A percentile compares a stretch with the other conserved stretches of the same genome.
These are phyloP conservation scores for Fundulus diaphanus DNA, from an alignment of 2,797 vertebrate species.

Conservation along the genomic window DNA sequence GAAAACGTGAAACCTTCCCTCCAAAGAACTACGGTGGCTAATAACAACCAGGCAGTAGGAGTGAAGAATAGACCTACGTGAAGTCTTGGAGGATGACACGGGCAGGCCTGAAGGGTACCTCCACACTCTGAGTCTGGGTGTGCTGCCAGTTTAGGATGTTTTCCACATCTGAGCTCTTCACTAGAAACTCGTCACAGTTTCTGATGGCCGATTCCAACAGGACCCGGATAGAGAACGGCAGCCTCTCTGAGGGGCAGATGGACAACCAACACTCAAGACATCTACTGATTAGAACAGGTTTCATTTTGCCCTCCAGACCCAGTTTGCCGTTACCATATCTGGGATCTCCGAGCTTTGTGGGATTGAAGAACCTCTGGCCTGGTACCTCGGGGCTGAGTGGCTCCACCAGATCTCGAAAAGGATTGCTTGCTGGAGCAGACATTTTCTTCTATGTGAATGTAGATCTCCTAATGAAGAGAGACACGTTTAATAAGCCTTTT, in stretches of 20 bases:
- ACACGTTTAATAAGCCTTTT: not conserved
- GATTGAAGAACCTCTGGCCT: conserved; percentile 89
- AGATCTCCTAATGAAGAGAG: conserved; percentile 11
- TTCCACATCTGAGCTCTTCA: conserved; percentile 91
- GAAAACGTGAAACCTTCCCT: not conserved
- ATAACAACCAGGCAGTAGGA: not conserved
- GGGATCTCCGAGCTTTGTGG: conserved; percentile 86
- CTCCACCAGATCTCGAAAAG: conserved; percentile 85
- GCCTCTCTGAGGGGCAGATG: conserved; percentile 71
- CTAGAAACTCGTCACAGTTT: conserved; percentile 94
- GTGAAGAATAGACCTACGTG: conserved; percentile 80
- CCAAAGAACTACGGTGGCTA: not conserved
- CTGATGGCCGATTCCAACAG: conserved; percentile 93
- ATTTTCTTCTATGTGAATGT: conserved; percentile 43
- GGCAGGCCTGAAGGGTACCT: conserved; percentile 95
- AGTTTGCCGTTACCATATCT: conserved; percentile 87
- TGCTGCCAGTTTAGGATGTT: conserved; percentile 93
- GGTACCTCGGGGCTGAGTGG: conserved; percentile 84
- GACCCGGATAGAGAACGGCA: conserved; percentile 94
- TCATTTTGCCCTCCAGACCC: not conserved
- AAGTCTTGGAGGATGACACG: conserved; percentile 98
- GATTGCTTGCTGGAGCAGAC: conserved; percentile 82
- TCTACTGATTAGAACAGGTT: accelerated
- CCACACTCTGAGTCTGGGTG: conserved; percentile 88
- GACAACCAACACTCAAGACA: not conserved